Conservation (phyloP, 2,113 vertebrate species). For the Opisthocomus hoazin region DNA sequence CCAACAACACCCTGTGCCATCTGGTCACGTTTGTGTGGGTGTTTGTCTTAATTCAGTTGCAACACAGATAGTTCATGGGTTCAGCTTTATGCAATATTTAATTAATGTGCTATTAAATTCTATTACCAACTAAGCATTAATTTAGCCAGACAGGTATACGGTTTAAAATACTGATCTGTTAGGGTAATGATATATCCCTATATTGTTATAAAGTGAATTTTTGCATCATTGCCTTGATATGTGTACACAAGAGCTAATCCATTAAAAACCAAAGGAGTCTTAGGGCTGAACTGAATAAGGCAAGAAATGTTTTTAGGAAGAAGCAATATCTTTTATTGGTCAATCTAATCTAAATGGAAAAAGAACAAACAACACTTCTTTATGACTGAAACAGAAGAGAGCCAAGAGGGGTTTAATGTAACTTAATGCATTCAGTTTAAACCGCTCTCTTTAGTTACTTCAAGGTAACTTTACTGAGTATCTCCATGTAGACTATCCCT, state of each 20-base stretch:
- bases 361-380: neutral
- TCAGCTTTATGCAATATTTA: neutral
- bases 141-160: neutral
- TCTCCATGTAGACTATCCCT: neutral
- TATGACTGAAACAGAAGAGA: neutral
- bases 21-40: neutral
- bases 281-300: neutral
- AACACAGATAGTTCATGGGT: neutral
- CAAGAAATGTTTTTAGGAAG: neutral
- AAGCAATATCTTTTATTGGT: neutral
- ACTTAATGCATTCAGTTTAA: neutral
- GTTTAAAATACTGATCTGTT: neutral
- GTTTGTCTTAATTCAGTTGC: neutral
- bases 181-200: neutral
- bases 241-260: neutral
- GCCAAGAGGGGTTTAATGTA: neutral
- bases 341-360: neutral
- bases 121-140: neutral
- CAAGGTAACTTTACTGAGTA: neutral
- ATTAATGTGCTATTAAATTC: neutral
- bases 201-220: neutral
- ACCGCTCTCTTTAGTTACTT: neutral
- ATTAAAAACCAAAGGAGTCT: neutral
- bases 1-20: neutral
- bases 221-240: neutral